Conservation (phyloP, 2,888 invertebrate genomes). For the Marronus borbonicus region DNA sequence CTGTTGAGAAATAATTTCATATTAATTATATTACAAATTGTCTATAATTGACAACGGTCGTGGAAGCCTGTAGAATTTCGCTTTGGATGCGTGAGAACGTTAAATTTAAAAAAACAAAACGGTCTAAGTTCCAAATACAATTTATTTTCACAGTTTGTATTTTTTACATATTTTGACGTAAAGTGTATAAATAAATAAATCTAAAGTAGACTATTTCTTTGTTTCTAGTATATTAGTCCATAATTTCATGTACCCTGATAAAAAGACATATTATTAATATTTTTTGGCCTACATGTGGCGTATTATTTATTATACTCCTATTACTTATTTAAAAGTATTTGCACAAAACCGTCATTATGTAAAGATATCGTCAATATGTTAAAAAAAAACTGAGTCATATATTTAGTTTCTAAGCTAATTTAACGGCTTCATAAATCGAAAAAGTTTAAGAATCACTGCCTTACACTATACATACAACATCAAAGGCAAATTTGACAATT, state of each 20-base stretch:
- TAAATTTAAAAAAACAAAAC: constrained; percentile 16
- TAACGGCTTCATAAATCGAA: too few species aligned
- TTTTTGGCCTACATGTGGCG: too few species aligned
- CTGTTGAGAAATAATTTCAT: constrained; percentile 51
- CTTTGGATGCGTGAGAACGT: not conserved
- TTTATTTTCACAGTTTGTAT: constrained; percentile 32
- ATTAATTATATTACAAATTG: not conserved
- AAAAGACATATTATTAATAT: constrained; percentile 9
- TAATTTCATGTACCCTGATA: constrained; percentile 30
- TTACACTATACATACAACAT: too few species aligned
- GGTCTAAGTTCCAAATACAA: constrained; percentile 20
- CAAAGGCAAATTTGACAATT: too few species aligned
- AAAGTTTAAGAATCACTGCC: too few species aligned
- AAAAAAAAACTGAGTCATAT: too few species aligned
- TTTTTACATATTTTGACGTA: constrained; percentile 24
- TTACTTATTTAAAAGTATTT: not conserved
- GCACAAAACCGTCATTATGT: constrained; percentile 9
- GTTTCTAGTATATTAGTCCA: constrained; percentile 4
- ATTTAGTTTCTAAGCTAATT: too few species aligned
- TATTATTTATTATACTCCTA: not conserved
- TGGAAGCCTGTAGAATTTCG: not conserved
- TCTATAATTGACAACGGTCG: not conserved
- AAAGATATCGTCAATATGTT: too few species aligned
- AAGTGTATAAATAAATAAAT: constrained; percentile 39
- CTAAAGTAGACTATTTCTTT: constrained; percentile 11